Evolutionary conservation across 2,888 invertebrate species (phyloP).

Genomic region (Chaetogeoica ovagalla): DNA sequence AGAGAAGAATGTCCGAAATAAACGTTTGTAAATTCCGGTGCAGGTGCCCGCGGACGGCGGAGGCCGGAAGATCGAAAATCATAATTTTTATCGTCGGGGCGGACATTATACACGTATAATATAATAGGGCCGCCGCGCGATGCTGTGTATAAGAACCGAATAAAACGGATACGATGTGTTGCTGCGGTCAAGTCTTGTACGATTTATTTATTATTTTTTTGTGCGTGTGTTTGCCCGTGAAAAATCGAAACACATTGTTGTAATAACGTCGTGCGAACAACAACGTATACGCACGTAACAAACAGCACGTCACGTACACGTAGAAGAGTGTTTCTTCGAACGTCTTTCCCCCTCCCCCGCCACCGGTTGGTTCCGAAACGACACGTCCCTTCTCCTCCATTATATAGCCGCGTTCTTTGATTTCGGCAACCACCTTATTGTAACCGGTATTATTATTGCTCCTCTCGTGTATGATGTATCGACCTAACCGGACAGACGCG

Average conservation of each 20-base stretch:
- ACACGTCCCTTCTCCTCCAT: too few relatives aligned
- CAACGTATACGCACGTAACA: not conserved
- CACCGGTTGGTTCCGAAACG: too few relatives aligned
- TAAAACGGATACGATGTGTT: constrained; percentile 17
- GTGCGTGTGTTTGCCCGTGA: constrained; percentile 23
- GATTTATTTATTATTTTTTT: not conserved
- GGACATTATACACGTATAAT: not conserved
- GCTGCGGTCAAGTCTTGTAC: constrained; percentile 43
- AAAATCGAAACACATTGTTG: constrained; percentile 33
- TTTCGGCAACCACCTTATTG: too few relatives aligned
- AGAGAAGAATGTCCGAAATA: not conserved
- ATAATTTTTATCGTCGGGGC: constrained; percentile 10
- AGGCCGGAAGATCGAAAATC: constrained; percentile 43
- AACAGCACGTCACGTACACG: too few relatives aligned
- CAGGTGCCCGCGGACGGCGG: constrained; percentile 11
- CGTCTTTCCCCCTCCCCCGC: too few relatives aligned
- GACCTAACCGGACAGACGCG: too few relatives aligned
- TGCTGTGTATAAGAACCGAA: not conserved
- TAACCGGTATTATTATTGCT: too few relatives aligned
- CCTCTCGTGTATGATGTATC: too few relatives aligned
- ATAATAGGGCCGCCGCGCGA: not conserved
- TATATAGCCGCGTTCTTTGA: too few relatives aligned
- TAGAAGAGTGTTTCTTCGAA: too few relatives aligned
- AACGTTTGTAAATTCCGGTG: not conserved
- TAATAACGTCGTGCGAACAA: not conserved